These are phyloP conservation scores for Dipus sagitta DNA, from an alignment of 2,797 vertebrate genomes.

Conservation along the genomic window DNA sequence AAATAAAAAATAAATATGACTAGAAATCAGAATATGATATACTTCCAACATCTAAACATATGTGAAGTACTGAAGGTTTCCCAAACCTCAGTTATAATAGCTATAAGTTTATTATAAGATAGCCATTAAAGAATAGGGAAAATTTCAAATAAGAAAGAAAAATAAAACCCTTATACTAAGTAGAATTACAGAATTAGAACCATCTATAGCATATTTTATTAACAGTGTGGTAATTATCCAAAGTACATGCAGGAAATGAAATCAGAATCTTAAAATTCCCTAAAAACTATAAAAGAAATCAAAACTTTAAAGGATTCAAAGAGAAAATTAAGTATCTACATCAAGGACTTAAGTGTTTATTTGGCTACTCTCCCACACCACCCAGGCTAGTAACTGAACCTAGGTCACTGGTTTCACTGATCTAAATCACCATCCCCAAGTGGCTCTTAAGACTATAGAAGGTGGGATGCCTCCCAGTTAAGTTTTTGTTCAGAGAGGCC, in stretches of 20 bases:
- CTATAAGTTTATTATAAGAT: neutral
- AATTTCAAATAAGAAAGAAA: conserved; percentile 28
- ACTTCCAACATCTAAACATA: neutral
- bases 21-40: conserved; percentile 52
- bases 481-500: too few species aligned
- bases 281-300: conserved; percentile 53
- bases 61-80: conserved; percentile 7
- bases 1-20: conserved; percentile 3
- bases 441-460: too few species aligned
- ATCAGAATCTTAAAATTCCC: conserved; percentile 50
- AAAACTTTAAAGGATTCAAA: conserved; percentile 32
- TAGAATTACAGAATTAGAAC: neutral
- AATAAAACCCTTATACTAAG: conserved; percentile 36
- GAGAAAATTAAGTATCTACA: conserved; percentile 37
- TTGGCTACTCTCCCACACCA: too few species aligned
- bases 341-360: too few species aligned
- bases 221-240: conserved; percentile 28
- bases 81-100: neutral
- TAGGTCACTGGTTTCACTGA: too few species aligned
- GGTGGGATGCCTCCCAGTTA: too few species aligned
- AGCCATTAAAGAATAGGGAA: conserved; percentile 14
- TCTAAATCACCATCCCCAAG: too few species aligned
- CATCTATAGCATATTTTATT: conserved; percentile 26
- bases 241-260: conserved; percentile 4
- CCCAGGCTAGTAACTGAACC: too few species aligned